Percentiles rank a stretch among this genome's conserved stretches.
These are phyloP conservation scores for Pteropus rufus DNA, from an alignment of 2,797 vertebrate species.

Conservation along the genomic window DNA sequence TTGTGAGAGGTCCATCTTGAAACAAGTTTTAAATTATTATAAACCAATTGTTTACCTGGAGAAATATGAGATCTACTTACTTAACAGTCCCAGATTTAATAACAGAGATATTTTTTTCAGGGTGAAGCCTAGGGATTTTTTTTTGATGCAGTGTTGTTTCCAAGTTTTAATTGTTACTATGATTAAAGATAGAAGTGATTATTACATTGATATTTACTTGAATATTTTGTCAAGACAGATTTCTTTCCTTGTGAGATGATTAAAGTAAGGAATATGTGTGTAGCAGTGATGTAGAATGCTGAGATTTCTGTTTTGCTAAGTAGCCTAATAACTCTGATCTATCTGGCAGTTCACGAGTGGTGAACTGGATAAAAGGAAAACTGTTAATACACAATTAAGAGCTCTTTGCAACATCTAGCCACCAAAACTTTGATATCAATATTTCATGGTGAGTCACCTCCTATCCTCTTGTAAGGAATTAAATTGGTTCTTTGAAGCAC, in stretches of 20 bases:
- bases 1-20: conserved; percentile 68
- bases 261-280: not conserved
- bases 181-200: not conserved
- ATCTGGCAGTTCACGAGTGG: not conserved
- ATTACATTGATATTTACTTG: not conserved
- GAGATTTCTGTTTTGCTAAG: not conserved
- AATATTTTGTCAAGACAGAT: not conserved
- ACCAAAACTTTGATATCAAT: conserved; percentile 27
- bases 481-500: conserved; percentile 52
- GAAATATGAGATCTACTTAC: conserved; percentile 22
- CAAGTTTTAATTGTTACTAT: not conserved
- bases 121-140: not conserved
- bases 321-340: not conserved
- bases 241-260: not conserved
- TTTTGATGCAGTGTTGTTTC: not conserved
- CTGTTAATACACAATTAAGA: conserved; percentile 1
- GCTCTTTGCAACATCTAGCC: not conserved
- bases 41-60: conserved; percentile 69
- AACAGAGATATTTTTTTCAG: not conserved
- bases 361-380: not conserved
- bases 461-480: conserved; percentile 41
- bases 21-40: conserved; percentile 72
- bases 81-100: conserved; percentile 24
- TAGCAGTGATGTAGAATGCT: not conserved
- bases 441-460: conserved; percentile 43